phyloP scores from a whole-genome alignment of 2,888 invertebrate genomes.

The Lamellibrachia columna region DNA sequence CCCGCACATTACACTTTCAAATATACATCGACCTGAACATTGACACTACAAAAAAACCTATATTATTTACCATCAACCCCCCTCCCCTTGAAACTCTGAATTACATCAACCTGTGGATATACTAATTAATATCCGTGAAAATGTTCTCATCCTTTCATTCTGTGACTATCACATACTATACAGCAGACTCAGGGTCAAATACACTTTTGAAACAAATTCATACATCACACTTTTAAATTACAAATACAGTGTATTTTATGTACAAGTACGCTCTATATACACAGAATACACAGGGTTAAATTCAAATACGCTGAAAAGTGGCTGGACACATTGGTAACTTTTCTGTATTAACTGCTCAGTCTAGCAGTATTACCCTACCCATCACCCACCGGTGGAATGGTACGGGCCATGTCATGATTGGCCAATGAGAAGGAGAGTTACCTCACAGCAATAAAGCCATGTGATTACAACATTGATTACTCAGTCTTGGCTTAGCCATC shows the following conservation, averaged over 20 bases:
- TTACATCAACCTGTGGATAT: neutral
- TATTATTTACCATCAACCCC: neutral
- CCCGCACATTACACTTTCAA: too few relatives aligned
- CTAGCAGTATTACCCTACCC: neutral
- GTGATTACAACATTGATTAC: constrained; percentile 5
- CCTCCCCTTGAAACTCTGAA: neutral
- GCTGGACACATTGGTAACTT: neutral
- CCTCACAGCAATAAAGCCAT: constrained; percentile 16
- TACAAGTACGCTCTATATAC: too few relatives aligned
- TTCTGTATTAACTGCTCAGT: neutral
- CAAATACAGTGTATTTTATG: too few relatives aligned
- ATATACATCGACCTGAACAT: neutral
- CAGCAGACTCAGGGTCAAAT: too few relatives aligned
- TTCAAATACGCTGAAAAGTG: too few relatives aligned
- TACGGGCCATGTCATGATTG: neutral
- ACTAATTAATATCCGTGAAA: neutral
- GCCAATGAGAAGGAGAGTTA: constrained; percentile 3
- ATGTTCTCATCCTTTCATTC: neutral
- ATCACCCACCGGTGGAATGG: neutral
- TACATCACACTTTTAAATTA: too few relatives aligned
- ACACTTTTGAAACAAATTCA: too few relatives aligned
- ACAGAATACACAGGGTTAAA: too few relatives aligned
- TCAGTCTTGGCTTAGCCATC: neutral
- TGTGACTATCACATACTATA: too few relatives aligned
- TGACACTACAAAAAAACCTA: neutral